Percentiles rank a stretch among this genome's conserved stretches.
phyloP scores from a whole-genome alignment of 2,113 vertebrate species.

The Hippocampus abdominalis region DNA sequence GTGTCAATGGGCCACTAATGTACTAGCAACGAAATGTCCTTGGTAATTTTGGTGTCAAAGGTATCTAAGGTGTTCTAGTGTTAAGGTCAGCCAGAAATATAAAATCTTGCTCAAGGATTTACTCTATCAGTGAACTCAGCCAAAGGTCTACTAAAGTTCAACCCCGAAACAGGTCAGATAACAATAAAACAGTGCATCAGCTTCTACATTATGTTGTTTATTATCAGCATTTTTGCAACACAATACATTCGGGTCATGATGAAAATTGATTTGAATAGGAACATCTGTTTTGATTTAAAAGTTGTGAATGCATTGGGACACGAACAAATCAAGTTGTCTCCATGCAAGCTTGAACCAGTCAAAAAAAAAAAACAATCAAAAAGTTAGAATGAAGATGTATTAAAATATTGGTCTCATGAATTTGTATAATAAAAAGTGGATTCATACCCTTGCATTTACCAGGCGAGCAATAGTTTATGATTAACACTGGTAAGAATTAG shows the following conservation, averaged over 20 bases:
- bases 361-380: too few species aligned
- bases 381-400: not conserved
- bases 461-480: not conserved
- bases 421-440: not conserved
- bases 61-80: not conserved
- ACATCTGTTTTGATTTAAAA: not conserved
- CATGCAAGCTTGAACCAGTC: too few species aligned
- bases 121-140: not conserved
- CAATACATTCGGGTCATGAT: too few species aligned
- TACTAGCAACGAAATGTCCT: not conserved
- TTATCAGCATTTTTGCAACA: not conserved
- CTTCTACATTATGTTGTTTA: not conserved
- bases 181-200: not conserved
- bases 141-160: not conserved
- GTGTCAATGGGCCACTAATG: slow-evolving; percentile 1
- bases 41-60: slow-evolving; percentile 1
- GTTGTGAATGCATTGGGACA: too few species aligned
- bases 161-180: not conserved
- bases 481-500: too few species aligned
- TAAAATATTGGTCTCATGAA: not conserved
- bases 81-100: slow-evolving; percentile 3
- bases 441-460: not conserved
- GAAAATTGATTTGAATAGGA: too few species aligned
- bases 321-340: too few species aligned
- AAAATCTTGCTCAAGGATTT: slow-evolving; percentile 3